Percentiles rank a stretch among this genome's conserved stretches.
These are phyloP conservation scores for Dendrocopos noguchii DNA, from an alignment of 2,113 vertebrate genomes.

Conservation along the genomic window DNA sequence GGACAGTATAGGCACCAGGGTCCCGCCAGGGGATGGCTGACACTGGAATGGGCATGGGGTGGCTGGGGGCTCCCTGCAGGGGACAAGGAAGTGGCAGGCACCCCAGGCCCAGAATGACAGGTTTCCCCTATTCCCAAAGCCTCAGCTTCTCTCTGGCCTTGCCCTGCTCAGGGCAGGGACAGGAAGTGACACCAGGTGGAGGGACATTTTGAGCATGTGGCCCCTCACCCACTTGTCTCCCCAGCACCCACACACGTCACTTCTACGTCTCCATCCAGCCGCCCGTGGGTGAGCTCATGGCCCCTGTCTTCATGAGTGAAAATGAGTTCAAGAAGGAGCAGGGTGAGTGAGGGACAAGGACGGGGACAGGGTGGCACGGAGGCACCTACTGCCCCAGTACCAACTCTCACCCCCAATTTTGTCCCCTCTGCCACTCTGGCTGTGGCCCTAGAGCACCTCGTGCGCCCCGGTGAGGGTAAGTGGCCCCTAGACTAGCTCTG, in stretches of 20 bases:
- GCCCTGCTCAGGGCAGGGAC: neutral
- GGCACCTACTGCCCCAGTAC: neutral
- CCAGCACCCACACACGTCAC: slow-evolving; percentile 90
- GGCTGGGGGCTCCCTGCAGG: rapidly evolving
- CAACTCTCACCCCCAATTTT: slow-evolving; percentile 4
- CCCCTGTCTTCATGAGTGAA: slow-evolving; percentile 92
- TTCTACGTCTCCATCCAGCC: slow-evolving; percentile 98
- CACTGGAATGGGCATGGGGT: neutral
- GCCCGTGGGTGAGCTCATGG: slow-evolving; percentile 94
- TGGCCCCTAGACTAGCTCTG: slow-evolving; percentile 45
- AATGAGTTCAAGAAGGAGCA: slow-evolving; percentile 98
- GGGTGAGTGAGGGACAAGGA: slow-evolving; percentile 75
- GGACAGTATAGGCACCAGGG: neutral
- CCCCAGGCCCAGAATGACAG: neutral
- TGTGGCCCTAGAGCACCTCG: slow-evolving; percentile 46
- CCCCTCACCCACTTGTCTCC: neutral
- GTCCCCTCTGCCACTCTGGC: slow-evolving; percentile 20
- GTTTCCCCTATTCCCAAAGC: neutral
- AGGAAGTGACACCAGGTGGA: rapidly evolving
- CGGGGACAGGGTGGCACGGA: rapidly evolving
- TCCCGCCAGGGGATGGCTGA: neutral
- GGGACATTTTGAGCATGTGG: neutral
- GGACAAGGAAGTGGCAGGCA: neutral
- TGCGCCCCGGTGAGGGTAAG: slow-evolving; percentile 49
- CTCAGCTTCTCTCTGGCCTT: neutral